Evolutionary conservation across 2,113 vertebrate genomes (phyloP).

Genomic region (Burhinus oedicnemus): DNA sequence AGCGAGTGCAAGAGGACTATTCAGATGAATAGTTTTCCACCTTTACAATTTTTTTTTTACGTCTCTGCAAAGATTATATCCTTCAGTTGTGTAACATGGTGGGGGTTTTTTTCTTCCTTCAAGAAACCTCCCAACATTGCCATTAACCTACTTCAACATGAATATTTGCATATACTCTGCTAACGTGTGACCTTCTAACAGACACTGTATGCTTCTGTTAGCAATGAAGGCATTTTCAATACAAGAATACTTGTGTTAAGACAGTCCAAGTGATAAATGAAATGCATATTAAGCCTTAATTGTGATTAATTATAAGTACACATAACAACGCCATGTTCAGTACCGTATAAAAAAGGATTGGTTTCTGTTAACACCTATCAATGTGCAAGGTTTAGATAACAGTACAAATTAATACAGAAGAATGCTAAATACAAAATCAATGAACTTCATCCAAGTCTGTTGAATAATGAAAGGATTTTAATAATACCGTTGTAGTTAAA

Average conservation of each 20-base stretch:
- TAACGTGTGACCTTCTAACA: neutral
- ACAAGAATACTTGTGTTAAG: neutral
- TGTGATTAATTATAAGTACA: constrained; percentile 51
- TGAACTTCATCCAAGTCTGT: constrained; percentile 40
- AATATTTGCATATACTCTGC: neutral
- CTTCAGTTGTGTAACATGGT: neutral
- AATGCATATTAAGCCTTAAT: constrained; percentile 31
- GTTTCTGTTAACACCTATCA: constrained; percentile 41
- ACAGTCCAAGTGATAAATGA: constrained; percentile 32
- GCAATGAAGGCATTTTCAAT: neutral
- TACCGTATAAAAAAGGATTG: constrained; percentile 11
- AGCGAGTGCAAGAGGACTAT: neutral
- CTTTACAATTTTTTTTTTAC: neutral
- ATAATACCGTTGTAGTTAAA: neutral
- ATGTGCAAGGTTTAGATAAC: constrained; percentile 68
- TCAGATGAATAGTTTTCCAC: neutral
- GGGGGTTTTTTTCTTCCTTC: neutral
- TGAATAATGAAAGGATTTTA: neutral
- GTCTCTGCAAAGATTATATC: neutral
- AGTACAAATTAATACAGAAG: constrained; percentile 22
- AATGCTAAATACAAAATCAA: constrained; percentile 38
- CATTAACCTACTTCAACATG: neutral
- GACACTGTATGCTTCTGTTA: neutral
- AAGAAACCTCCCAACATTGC: neutral
- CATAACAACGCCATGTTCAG: neutral